Evolutionary conservation across 1,140 invertebrate genomes (phyloP).

Genomic region (Drosophila lini): DNA sequence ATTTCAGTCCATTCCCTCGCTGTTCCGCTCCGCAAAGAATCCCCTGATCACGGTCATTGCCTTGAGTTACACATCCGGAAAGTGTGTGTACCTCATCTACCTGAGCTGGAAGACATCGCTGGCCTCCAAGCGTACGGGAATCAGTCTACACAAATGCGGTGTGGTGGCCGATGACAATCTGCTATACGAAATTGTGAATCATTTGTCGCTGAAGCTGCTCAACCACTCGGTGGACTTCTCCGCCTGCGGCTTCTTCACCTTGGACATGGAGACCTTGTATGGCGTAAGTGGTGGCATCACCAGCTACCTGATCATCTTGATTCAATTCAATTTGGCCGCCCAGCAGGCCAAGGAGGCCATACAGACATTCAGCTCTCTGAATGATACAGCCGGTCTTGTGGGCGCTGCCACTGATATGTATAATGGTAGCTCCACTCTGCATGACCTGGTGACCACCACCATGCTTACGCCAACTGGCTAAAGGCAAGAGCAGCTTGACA

Average conservation of each 20-base stretch:
- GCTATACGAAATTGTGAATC: constrained; percentile 83
- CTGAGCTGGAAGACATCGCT: constrained; percentile 83
- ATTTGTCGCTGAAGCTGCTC: constrained; percentile 79
- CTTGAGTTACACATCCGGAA: constrained; percentile 77
- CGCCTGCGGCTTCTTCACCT: constrained; percentile 82
- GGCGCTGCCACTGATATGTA: constrained; percentile 60
- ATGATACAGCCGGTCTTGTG: constrained; percentile 65
- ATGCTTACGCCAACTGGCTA: constrained; percentile 57
- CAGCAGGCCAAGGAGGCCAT: constrained; percentile 81
- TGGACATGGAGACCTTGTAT: constrained; percentile 84
- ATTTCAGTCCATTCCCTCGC: constrained; percentile 69
- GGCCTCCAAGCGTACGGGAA: constrained; percentile 80
- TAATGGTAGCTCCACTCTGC: constrained; percentile 50
- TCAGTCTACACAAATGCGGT: constrained; percentile 80
- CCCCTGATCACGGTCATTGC: constrained; percentile 71
- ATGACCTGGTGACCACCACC: constrained; percentile 55
- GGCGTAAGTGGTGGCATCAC: constrained; percentile 83
- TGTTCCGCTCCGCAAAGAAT: constrained; percentile 81
- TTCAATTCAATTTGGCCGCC: constrained; percentile 83
- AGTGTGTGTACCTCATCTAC: constrained; percentile 83
- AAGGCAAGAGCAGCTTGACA: neutral
- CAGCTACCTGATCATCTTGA: constrained; percentile 82
- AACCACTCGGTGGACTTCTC: constrained; percentile 84
- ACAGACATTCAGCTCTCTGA: constrained; percentile 64
- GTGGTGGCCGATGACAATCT: constrained; percentile 81